Base-by-base conservation (phyloP, 2,888 invertebrate species). In the Cantharis lateralis region DNA sequence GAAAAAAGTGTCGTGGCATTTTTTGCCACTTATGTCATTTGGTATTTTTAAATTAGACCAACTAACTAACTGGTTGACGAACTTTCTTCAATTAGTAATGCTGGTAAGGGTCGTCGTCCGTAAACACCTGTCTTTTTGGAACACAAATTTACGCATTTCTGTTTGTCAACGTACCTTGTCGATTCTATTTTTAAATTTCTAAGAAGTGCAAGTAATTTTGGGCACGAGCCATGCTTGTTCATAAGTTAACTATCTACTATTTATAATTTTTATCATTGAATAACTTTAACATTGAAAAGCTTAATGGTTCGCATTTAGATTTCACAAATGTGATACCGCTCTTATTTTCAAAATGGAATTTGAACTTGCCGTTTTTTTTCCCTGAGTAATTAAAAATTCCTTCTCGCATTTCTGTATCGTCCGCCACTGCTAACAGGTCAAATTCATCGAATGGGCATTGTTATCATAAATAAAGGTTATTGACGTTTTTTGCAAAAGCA, bases 91-190 rank as follows among this genome's bases (percentile, higher is more conserved):
- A 78, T 80, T 80, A 79, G 77, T 76, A 75, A 77, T 74, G 63
- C 75, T 70, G 68, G 75, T 76, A 73, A 69, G 75, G 81, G 81
- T 81, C 81, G 81, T 78, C 79, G 81, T 75, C 81, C 81, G 75
- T 75, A 75, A 77, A 80, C 81, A 81, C 81, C 81, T 81, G 81
- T 81, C 81, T 78, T 77, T 71, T 63, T 71, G 26, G 77, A 70
- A 71, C 77, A 68, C 74, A 74, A 71, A 74, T 63, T 77, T 77
- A 71, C 74, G 68, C 77, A 77, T 74, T 70, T 68, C 77, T 75
- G 32, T 62, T 77, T 77, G 73, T 77, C 77, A 77, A 74, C 77
- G 72, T 77, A 75, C 77, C 77, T 77, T 71, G 71, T 70, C 77
- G 63, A 64, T 66, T 74, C 69, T 74, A 74, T 77, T 72, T 75